Percentiles rank a stretch among this genome's conserved stretches.
phyloP scores from a whole-genome alignment of 2,797 vertebrate genomes.

The Orientallactaga sibirica region DNA sequence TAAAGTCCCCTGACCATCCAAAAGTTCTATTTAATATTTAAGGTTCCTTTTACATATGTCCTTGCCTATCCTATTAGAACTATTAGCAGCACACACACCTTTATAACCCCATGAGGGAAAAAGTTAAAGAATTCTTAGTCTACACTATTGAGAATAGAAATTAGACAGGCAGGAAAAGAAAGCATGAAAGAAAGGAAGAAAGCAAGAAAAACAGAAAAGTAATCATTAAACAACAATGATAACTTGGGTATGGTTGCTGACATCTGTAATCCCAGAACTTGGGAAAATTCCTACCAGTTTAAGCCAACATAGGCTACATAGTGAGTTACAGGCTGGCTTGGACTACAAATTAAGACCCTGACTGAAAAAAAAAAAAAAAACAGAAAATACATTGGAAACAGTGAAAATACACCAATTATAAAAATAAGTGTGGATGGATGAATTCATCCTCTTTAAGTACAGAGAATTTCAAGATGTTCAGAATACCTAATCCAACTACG shows the following conservation, averaged over 20 bases:
- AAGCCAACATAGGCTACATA: too few species aligned
- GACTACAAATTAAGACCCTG: background rate
- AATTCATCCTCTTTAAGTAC: background rate
- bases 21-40: background rate
- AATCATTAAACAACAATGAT: background rate
- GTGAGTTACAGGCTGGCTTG: background rate
- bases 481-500: background rate
- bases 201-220: background rate
- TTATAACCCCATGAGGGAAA: background rate
- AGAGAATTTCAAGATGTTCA: background rate
- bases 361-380: too few species aligned
- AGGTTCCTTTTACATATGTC: background rate
- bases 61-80: background rate
- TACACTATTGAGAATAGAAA: background rate
- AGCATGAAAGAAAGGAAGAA: background rate
- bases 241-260: too few species aligned
- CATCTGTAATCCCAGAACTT: background rate
- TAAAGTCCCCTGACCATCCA: background rate
- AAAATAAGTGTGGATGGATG: conserved; percentile 14
- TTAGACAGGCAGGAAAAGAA: background rate
- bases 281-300: too few species aligned
- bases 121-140: background rate
- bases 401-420: background rate
- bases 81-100: background rate
- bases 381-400: background rate